These are phyloP conservation scores for Aporophyla lueneburgensis DNA, from an alignment of 2,888 invertebrate genomes.

Conservation along the genomic window DNA sequence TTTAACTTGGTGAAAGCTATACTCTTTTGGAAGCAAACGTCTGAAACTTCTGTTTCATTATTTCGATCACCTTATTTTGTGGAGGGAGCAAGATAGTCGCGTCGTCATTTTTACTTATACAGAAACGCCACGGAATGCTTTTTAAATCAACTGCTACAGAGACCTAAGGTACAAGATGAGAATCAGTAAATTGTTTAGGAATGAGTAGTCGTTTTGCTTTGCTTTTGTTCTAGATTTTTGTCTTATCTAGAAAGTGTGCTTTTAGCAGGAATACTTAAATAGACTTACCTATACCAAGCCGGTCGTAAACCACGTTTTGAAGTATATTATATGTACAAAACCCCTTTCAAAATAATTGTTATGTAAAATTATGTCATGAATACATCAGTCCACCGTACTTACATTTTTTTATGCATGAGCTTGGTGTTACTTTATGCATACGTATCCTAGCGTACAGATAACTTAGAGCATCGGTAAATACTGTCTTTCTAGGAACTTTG, in stretches of 20 bases:
- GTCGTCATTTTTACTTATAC: neutral
- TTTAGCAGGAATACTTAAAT: neutral
- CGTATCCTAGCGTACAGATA: neutral
- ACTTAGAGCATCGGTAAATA: neutral
- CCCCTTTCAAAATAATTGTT: neutral
- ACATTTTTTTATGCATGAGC: neutral
- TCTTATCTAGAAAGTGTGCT: neutral
- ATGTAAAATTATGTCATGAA: neutral
- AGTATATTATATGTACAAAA: neutral
- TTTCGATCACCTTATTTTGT: neutral
- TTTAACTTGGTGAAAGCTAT: slow-evolving; percentile 4
- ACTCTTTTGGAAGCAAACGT: neutral
- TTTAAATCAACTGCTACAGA: neutral
- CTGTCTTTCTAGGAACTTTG: neutral
- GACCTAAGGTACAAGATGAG: neutral
- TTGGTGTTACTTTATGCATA: neutral
- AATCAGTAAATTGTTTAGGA: neutral
- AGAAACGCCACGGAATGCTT: neutral
- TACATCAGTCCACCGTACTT: neutral
- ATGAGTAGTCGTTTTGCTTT: neutral
- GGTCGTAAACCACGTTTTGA: neutral
- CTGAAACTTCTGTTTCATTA: neutral
- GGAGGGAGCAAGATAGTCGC: neutral
- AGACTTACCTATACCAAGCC: neutral
- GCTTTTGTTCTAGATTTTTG: neutral